A percentile compares a stretch with the other conserved stretches of the same genome.
phyloP scores from a whole-genome alignment of 1,140 invertebrate genomes.

The Ptiloglossa arizonensis region DNA sequence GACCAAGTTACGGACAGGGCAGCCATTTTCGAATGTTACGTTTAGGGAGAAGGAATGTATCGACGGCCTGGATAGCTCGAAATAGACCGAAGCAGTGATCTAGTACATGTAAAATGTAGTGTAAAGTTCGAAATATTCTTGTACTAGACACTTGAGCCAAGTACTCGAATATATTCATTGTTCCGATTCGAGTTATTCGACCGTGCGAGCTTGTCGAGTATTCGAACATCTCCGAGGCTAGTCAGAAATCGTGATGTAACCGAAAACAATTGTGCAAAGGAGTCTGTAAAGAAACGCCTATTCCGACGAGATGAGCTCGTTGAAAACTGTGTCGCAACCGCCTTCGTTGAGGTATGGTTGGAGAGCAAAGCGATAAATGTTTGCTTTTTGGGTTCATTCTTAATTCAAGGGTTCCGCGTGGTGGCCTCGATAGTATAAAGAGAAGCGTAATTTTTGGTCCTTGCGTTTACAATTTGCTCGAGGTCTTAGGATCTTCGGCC shows the following conservation, averaged over 20 bases:
- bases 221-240: too few species aligned
- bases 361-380: not conserved
- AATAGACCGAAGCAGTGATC: too few species aligned
- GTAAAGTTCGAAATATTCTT: too few species aligned
- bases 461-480: not conserved
- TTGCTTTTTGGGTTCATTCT: slow-evolving; percentile 1
- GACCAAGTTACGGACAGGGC: too few species aligned
- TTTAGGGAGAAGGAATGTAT: too few species aligned
- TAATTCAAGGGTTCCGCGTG: not conserved
- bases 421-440: not conserved
- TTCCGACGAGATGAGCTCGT: not conserved
- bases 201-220: too few species aligned
- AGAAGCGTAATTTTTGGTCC: not conserved
- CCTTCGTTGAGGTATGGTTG: not conserved
- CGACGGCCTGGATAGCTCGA: too few species aligned
- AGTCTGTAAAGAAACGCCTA: slow-evolving; percentile 14
- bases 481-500: not conserved
- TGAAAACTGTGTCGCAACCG: slow-evolving; percentile 17
- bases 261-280: not conserved
- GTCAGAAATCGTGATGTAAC: not conserved
- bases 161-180: too few species aligned
- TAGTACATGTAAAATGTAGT: too few species aligned
- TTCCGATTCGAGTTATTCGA: too few species aligned
- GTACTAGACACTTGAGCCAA: too few species aligned
- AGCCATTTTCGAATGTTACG: too few species aligned